Base-by-base conservation (phyloP, 1,140 invertebrate genomes). In the Plodia interpunctella region DNA sequence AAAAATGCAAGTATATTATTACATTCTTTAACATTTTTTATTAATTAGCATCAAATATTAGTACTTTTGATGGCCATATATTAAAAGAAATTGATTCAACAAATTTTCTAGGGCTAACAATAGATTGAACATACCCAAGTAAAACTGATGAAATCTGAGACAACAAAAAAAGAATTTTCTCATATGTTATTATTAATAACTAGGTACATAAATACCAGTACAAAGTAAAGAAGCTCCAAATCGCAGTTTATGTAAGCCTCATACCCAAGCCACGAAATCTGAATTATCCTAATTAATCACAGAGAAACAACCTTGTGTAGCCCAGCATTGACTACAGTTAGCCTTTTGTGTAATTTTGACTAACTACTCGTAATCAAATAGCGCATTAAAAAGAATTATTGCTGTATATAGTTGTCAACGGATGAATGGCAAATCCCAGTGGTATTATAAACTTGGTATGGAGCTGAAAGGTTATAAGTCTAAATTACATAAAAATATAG, bases 321-420 rank as follows among this genome's bases (percentile, higher is more conserved):
- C 81, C 79, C 74, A 76, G 83, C 75, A 74, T 65, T 66, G 58
- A n/a, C 62, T 72, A 72, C 73, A 65, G 70, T 76, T 74, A 76
- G 65, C 57, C 75, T 72, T 83, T 85, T 85, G 80, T 83, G 51
- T 62, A n/a, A 57, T 76, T 75, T 74, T 73, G 78, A 78, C 70
- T 71, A 65, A 61, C 65, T 58, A 74, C 61, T 62, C 68, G 72
- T 66, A 79, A 83, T 87, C 80, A 87, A 86, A 83, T 83, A 70
- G 71, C 64, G 72, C 80, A 85, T 87, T 85, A 87, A 78, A 79
- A 87, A 84, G 81, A 87, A 72, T 78, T 79, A 87, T 85, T 74
- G 64, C 78, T 70, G 62, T 83, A 80, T 79, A 81, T 75, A 83
- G 75, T 70, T 81, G 82, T 84, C 77, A 78, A 58, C 62, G 28